Evolutionary conservation across 1,140 invertebrate genomes (phyloP), one percentile per base, ranked within the genome.

Genomic region (Nephila pilipes): DNA sequence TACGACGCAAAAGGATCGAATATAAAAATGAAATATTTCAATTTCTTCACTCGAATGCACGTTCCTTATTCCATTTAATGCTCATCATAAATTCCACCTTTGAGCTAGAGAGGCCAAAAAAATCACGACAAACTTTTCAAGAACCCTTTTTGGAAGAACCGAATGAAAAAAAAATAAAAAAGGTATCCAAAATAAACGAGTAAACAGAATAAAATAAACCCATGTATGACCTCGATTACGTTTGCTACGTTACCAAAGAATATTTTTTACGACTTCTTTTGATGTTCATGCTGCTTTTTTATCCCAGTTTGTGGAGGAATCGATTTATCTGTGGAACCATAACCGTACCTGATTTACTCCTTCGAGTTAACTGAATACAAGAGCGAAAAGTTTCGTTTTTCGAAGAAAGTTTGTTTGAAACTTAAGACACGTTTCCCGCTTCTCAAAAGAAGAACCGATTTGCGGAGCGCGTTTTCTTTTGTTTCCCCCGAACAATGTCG

Each of bases 341-440:
- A 75, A 75, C 69, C 29, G 69, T 32, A 18, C 29, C 25, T 32
- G 69, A 75, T 75, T 75, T 75, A 14, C 69, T 36, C 18, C 32
- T 5, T 14, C 32, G 29, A 75, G 32, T 1, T 16, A 75, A 75
- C 14, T 75, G 29, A 32, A 36, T 10, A 25, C 46, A 46, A 14
- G 18, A 75, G 18, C 16, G 12, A 75, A 75, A 36, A 65, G 22
- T 36, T 36, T 16, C 2, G 25, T 12, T 75, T 32, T 75, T 75
- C 29, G 69, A 20, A 29, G 18, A 32, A 75, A 75, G 69, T 75
- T 75, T 69, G 18, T 29, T 18, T 1, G 69, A 75, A 75, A 75
- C 32, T 75, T 75, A 29, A 75, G 69, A 75, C 69, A 75, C 69
- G 69, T 36, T 36, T 46, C 46, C 69, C 16, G 29, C 69, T 75